phyloP scores from a whole-genome alignment of 2,113 vertebrate species.

The Leucosticte australis region DNA sequence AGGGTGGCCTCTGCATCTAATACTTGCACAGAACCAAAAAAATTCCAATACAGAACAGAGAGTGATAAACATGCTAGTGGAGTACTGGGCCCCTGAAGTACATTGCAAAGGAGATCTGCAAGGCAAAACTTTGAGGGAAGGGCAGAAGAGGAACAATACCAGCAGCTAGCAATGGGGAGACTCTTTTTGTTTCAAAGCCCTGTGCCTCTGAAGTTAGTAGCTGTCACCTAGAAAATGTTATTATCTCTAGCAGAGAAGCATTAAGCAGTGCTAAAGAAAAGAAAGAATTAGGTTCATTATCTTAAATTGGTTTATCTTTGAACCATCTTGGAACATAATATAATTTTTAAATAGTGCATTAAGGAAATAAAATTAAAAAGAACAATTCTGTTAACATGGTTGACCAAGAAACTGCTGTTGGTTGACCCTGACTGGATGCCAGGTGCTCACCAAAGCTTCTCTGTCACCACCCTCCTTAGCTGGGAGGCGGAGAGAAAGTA shows the following conservation, averaged over 20 bases:
- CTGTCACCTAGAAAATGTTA: conserved; percentile 21
- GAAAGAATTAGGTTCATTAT: conserved; percentile 19
- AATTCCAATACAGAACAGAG: not conserved
- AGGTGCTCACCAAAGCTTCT: not conserved
- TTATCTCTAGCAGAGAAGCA: conserved; percentile 8
- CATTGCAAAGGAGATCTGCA: not conserved
- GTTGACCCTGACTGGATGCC: not conserved
- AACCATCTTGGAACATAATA: not conserved
- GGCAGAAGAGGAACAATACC: not conserved
- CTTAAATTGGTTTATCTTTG: conserved; percentile 13
- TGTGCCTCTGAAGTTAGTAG: not conserved
- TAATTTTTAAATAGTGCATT: not conserved
- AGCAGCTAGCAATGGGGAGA: not conserved
- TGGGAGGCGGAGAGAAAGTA: not conserved
- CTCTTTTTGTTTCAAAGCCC: not conserved
- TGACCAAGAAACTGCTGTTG: not conserved
- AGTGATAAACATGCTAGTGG: not conserved
- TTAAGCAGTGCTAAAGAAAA: conserved; percentile 19
- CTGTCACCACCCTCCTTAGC: not conserved
- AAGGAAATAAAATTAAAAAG: conserved; percentile 24
- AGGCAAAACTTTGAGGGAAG: not conserved
- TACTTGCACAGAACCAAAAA: not conserved
- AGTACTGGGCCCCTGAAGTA: not conserved
- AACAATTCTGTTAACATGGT: not conserved
- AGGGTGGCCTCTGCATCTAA: not conserved